Evolutionary conservation across 2,888 invertebrate genomes (phyloP).

Genomic region (Mellilla xanthometata): DNA sequence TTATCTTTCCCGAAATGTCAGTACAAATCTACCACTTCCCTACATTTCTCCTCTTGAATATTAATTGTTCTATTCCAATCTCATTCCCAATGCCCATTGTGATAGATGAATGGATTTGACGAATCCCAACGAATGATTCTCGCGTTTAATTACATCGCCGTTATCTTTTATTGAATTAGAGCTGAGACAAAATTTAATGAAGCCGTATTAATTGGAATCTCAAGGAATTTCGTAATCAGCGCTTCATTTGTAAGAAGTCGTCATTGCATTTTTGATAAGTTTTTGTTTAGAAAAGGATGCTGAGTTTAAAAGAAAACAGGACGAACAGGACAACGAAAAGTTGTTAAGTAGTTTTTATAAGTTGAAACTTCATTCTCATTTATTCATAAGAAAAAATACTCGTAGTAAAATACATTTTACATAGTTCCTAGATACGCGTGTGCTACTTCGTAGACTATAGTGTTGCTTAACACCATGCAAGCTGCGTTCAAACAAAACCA

Average conservation of each 20-base stretch:
- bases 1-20: neutral
- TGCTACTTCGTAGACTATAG: too few species aligned
- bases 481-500: too few species aligned
- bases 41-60: neutral
- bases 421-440: too few species aligned
- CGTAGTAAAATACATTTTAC: too few species aligned
- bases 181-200: slow-evolving; percentile 12
- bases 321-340: too few species aligned
- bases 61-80: slow-evolving; percentile 5
- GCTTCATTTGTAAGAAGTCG: neutral
- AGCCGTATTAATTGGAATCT: slow-evolving; percentile 12
- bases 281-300: too few species aligned
- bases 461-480: too few species aligned
- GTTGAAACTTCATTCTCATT: too few species aligned
- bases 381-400: too few species aligned
- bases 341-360: too few species aligned
- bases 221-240: neutral
- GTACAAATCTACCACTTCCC: neutral
- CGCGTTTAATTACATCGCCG: slow-evolving; percentile 20
- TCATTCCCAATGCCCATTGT: slow-evolving; percentile 20
- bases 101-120: slow-evolving; percentile 17
- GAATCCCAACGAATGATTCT: slow-evolving; percentile 16
- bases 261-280: neutral
- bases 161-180: slow-evolving; percentile 15
- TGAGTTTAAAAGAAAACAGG: too few species aligned